These are phyloP conservation scores for Amblyopsis hoosieri DNA, from an alignment of 2,797 vertebrate species.

Conservation along the genomic window DNA sequence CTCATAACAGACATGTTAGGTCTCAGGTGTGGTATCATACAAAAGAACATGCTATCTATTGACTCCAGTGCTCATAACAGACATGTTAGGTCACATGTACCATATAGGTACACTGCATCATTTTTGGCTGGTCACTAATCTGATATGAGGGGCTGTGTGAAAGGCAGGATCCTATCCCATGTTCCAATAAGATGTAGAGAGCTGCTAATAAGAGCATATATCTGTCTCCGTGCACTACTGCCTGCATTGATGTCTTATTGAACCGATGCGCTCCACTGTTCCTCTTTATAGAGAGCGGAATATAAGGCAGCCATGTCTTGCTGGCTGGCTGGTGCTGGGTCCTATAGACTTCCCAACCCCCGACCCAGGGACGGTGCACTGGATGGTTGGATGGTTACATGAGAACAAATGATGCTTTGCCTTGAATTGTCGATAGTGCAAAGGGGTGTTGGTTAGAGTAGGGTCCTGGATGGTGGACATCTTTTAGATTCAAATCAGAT, in stretches of 20 bases:
- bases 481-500: too few species aligned
- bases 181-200: constrained; percentile 66
- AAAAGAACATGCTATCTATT: constrained; percentile 7
- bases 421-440: too few species aligned
- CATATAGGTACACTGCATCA: background rate
- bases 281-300: constrained; percentile 56
- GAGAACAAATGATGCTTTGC: too few species aligned
- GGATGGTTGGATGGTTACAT: too few species aligned
- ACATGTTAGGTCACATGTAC: constrained; percentile 1
- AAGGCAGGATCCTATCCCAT: constrained; percentile 41
- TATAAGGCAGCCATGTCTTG: constrained; percentile 47
- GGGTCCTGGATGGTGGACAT: too few species aligned
- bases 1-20: constrained; percentile 2
- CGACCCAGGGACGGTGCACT: background rate
- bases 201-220: constrained; percentile 78
- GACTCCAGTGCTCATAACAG: constrained; percentile 7
- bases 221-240: constrained; percentile 55
- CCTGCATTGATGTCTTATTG: constrained; percentile 78
- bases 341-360: constrained; percentile 28
- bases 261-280: constrained; percentile 66
- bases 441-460: too few species aligned
- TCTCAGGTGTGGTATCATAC: background rate
- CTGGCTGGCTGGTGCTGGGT: constrained; percentile 19
- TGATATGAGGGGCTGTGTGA: constrained; percentile 23
- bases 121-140: constrained; percentile 35